Percentiles rank a stretch among this genome's conserved stretches.
phyloP scores from a whole-genome alignment of 2,113 vertebrate genomes.

The Syngnathoides biaculeatus region DNA sequence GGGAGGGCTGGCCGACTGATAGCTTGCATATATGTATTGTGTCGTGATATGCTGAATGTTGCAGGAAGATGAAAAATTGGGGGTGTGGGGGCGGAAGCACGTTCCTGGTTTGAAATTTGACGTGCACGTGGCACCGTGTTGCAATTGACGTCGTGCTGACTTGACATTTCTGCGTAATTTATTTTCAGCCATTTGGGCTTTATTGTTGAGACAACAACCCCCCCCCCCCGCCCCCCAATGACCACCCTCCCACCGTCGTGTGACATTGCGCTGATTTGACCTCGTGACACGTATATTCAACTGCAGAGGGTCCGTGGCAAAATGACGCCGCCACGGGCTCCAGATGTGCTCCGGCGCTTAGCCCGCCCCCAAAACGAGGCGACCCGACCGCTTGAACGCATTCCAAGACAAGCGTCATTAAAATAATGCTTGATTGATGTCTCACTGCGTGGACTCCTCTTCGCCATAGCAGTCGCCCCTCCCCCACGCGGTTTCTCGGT shows the following conservation, averaged over 20 bases:
- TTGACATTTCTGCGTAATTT: not conserved
- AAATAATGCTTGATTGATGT: not conserved
- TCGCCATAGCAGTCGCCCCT: not conserved
- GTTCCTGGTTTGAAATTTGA: conserved; percentile 21
- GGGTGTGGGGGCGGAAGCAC: conserved; percentile 28
- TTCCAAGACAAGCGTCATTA: not conserved
- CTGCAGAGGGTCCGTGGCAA: not conserved
- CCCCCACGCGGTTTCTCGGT: conserved; percentile 36
- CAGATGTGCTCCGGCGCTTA: not conserved
- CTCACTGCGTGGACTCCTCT: conserved; percentile 39
- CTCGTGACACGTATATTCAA: not conserved
- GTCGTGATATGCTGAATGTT: conserved; percentile 43
- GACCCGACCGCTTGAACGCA: not conserved
- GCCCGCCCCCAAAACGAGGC: not conserved
- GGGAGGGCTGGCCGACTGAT: conserved; percentile 31
- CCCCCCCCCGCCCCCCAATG: no score
- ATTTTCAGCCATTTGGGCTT: not conserved
- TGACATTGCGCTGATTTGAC: not conserved
- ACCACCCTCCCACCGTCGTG: no score
- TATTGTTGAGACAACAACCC: not conserved
- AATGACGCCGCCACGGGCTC: not conserved
- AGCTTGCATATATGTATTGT: conserved; percentile 37
- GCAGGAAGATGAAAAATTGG: conserved; percentile 30
- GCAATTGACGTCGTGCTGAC: no score
- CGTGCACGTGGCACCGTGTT: not conserved